Evolutionary conservation across 2,113 vertebrate species (phyloP), one percentile per base, ranked within the genome.

Genomic region (Heterochromis multidens): DNA sequence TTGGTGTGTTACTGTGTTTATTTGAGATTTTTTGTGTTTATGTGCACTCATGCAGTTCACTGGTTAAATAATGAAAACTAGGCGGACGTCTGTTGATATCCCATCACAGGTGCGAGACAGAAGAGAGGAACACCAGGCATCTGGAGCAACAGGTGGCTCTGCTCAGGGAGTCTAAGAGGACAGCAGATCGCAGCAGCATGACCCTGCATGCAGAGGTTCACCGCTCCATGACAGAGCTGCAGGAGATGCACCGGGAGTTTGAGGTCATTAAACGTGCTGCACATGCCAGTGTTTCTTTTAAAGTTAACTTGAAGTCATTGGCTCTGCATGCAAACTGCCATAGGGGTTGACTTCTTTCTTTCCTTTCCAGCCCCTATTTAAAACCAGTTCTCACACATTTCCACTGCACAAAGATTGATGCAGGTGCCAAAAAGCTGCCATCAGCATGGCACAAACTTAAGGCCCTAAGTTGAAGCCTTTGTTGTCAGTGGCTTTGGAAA

Each of bases 131-230:
- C 89, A 95, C 93, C 57, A 52, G 60, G 23, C 83, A 23, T 12
- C 89, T 96, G 49, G 94, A 96, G 87, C 89, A 92, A 10, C 91
- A 95, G 67, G 90, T 96, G 54, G 87, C 37, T 17, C 54, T 88
- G 82, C 92, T 96, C 83, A 90, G 93, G 57, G 86, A 94, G 67
- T 84, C 90, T 2, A 94, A 93, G 94, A 89, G 43, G 67, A 88
- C 79, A 13, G 80, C 88, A 2, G 94, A 96, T 12, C 60, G 74
- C 56, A 83, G 78, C 86, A 90, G 86, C 77, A 12, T 25, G 40
- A 60, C 10, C 1, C 94, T 96, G 90, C 88, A 94, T 8, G 85
- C 81, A 0, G 92, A 95, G 21, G 33, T 95, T 4, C 77, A 83
- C 2, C 67, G 43, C 65, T 92, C 91, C 80, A 79, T 87, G 90